Base-by-base conservation (phyloP, 2,113 vertebrate genomes). In the Petromus typicus region DNA sequence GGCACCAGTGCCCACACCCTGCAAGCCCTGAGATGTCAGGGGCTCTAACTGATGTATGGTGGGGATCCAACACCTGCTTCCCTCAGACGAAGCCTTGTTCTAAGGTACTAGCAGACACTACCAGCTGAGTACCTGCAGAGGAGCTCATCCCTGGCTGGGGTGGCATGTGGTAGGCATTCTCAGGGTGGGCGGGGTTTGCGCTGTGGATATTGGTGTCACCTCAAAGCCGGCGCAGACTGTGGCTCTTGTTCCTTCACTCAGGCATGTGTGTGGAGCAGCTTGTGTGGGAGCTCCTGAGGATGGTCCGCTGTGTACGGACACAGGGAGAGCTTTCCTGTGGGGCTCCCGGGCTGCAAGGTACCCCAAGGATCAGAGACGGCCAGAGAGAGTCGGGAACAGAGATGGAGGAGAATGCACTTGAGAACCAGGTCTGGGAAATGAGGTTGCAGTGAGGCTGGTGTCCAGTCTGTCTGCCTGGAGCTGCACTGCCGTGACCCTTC, bases 221-320 rank as follows among this genome's bases (percentile, higher is more conserved):
- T 0, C 2, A 25, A 7, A 32, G 32, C 56, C n/a, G 23, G 75
- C 57, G 30, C n/a, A n/a, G n/a, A n/a, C n/a, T n/a, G 17, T 17
- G 6, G 14, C 32, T 86, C 20, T 82, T 7, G 0, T 40, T 45
- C 14, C 5, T 23, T 18, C 0, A 0, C 81, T 9, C 7, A 71
- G 61, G 73, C 61, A 3, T 6, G 78, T 66, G 45, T 5, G 0
- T 23, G 3, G 8, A 1, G 2, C 13, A 3, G 1, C 69, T 69
- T 1, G 0, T 2, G 0, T 0, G 11, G 71, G 25, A 73, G 3
- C 10, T 4, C 12, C 13, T 16, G 59, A 3, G 5, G 2, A 3
- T 11, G 14, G 10, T 13, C 10, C 8, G 7, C n/a, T 12, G 14
- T 48, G 14, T 59, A 40, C 7, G 11, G 13, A 59, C 14, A 37